Evolutionary conservation across 2,797 vertebrate genomes (phyloP).

Genomic region (Pachyuromys duprasi): DNA sequence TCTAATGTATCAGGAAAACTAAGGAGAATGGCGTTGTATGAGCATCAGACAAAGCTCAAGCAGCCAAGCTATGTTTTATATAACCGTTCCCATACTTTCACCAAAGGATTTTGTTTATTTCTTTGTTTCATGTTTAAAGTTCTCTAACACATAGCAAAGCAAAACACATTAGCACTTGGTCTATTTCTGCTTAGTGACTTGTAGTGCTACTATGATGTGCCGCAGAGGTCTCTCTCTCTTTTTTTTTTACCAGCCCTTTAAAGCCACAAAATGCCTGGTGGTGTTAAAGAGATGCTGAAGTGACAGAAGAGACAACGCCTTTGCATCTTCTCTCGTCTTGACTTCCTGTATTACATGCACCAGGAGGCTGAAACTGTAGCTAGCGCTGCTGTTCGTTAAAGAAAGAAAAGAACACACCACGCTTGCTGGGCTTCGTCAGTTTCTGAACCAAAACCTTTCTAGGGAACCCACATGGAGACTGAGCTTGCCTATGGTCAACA

Average conservation of each 20-base stretch:
- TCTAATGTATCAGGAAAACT: neutral
- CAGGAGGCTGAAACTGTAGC: neutral
- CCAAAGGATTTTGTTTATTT: too few species aligned
- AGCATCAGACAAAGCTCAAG: neutral
- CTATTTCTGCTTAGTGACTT: neutral
- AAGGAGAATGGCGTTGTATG: neutral
- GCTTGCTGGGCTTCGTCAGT: neutral
- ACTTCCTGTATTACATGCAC: neutral
- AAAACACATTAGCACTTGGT: neutral
- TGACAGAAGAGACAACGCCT: neutral
- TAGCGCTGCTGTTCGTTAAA: neutral
- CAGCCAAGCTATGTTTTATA: neutral
- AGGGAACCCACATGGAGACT: too few species aligned
- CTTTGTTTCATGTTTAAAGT: neutral
- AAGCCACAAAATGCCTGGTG: neutral
- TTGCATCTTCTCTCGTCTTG: neutral
- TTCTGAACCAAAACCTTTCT: too few species aligned
- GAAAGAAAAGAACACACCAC: neutral
- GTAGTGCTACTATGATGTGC: neutral
- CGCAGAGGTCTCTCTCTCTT: constrained; percentile 20
- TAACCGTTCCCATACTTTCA: neutral
- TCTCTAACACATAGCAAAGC: neutral
- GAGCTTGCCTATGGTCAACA: too few species aligned
- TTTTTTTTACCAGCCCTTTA: neutral
- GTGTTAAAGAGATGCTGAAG: constrained; percentile 1